These are phyloP conservation scores for Willowsia nigromaculata DNA, from an alignment of 2,888 invertebrate genomes.

Conservation along the genomic window DNA sequence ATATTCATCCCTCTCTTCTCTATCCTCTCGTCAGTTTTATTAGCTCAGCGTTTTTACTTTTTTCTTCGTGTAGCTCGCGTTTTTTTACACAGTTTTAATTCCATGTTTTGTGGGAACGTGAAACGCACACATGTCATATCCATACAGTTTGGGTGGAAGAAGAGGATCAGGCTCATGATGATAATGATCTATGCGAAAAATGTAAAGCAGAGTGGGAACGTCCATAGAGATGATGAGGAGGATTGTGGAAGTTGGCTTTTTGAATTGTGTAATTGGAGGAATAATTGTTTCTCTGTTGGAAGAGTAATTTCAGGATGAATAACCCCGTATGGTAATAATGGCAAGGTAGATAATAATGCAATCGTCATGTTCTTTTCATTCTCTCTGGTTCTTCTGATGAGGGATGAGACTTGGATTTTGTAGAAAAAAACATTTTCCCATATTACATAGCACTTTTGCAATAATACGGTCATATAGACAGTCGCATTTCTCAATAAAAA, in stretches of 20 bases:
- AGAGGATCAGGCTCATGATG: background rate
- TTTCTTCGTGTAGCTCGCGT: background rate
- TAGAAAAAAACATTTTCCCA: background rate
- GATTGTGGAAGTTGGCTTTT: too few species aligned
- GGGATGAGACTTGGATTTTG: too few species aligned
- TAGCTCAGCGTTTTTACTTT: background rate
- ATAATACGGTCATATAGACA: too few species aligned
- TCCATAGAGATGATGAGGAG: background rate
- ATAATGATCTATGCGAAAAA: slow-evolving; percentile 3
- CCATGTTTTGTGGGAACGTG: background rate
- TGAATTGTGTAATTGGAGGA: too few species aligned
- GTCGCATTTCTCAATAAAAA: too few species aligned
- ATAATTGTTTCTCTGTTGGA: too few species aligned
- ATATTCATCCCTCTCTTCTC: background rate
- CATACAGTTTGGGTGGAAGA: background rate
- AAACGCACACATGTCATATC: background rate
- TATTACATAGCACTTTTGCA: background rate
- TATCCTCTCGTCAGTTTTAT: background rate
- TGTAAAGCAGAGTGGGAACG: background rate
- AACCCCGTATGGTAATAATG: too few species aligned
- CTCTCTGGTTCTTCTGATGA: too few species aligned
- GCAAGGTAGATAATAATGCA: too few species aligned
- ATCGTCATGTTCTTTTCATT: too few species aligned
- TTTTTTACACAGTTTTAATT: background rate
- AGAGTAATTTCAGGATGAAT: background rate